A percentile compares a stretch with the other conserved stretches of the same genome.
These are phyloP conservation scores for Pyrgus malvae DNA, from an alignment of 2,888 invertebrate species.

Conservation along the genomic window DNA sequence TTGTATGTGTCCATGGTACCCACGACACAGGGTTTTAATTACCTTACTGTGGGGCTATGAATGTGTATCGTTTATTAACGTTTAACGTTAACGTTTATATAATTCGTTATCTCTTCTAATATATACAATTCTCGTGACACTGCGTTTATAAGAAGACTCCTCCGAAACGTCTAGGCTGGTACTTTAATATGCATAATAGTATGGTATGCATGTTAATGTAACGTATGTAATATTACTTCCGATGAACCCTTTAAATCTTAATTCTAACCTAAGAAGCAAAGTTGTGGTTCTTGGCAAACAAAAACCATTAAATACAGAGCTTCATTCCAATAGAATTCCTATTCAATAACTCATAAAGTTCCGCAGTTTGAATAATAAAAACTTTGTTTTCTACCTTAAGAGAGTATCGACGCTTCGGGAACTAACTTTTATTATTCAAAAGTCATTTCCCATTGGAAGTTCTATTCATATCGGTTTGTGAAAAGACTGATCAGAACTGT, in stretches of 20 bases:
- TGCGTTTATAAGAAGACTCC: no score
- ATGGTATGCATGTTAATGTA: not conserved
- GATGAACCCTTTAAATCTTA: not conserved
- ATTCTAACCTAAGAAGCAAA: not conserved
- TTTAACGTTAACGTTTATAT: no score
- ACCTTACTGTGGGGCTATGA: no score
- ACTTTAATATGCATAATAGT: no score
- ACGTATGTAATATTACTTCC: not conserved
- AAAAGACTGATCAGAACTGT: no score
- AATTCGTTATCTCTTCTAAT: no score
- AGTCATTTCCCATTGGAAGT: not conserved
- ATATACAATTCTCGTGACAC: no score
- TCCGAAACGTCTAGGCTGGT: no score
- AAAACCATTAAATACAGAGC: slow-evolving; percentile 19
- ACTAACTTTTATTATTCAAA: slow-evolving; percentile 8
- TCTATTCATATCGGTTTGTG: no score
- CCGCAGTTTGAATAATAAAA: slow-evolving; percentile 16
- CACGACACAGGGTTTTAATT: no score
- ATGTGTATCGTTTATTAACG: no score
- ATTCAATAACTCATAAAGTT: slow-evolving; percentile 20
- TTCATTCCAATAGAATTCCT: slow-evolving; percentile 11
- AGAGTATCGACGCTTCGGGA: slow-evolving; percentile 6
- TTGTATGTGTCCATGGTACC: no score
- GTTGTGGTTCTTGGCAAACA: slow-evolving; percentile 9
- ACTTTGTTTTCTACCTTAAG: slow-evolving; percentile 7